Percentiles rank a stretch among this genome's conserved stretches.
These are phyloP conservation scores for Rhopilema esculentum DNA, from an alignment of 30 jellyfish, hydroid and myxozoan species.

Conservation along the genomic window DNA sequence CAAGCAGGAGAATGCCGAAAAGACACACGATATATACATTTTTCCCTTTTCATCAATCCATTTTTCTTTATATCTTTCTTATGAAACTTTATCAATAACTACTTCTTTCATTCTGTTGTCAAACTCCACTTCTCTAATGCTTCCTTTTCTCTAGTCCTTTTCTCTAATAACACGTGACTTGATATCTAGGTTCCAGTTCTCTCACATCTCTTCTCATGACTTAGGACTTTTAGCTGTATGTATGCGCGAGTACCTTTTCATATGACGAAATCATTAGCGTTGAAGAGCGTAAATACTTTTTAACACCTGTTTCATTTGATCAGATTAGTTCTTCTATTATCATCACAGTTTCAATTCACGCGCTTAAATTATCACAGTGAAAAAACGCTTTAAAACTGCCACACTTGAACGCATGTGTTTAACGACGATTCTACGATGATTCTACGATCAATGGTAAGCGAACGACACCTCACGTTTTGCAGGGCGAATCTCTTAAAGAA, in stretches of 20 bases:
- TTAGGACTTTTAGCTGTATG: background rate
- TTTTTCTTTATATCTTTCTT: too few relatives aligned
- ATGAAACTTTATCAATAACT: too few relatives aligned
- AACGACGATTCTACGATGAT: background rate
- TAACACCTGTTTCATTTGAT: background rate
- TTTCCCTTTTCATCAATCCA: too few relatives aligned
- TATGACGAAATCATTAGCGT: background rate
- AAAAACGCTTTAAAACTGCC: background rate
- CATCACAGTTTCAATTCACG: too few relatives aligned
- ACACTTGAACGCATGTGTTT: background rate
- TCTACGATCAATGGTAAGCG: background rate
- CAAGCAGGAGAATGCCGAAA: too few relatives aligned
- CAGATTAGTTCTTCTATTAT: background rate
- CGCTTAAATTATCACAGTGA: too few relatives aligned
- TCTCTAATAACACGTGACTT: background rate
- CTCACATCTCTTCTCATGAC: background rate
- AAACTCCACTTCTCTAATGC: too few relatives aligned
- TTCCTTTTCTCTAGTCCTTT: too few relatives aligned
- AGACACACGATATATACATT: too few relatives aligned
- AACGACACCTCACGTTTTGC: background rate
- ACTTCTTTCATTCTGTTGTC: too few relatives aligned
- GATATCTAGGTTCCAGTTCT: background rate
- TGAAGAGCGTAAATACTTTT: background rate
- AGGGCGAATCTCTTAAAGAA: constrained; percentile 35
- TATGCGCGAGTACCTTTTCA: background rate